Evolutionary conservation across 2,888 invertebrate species (phyloP), one percentile per base, ranked within the genome.

Genomic region (Cephus pygmeus): DNA sequence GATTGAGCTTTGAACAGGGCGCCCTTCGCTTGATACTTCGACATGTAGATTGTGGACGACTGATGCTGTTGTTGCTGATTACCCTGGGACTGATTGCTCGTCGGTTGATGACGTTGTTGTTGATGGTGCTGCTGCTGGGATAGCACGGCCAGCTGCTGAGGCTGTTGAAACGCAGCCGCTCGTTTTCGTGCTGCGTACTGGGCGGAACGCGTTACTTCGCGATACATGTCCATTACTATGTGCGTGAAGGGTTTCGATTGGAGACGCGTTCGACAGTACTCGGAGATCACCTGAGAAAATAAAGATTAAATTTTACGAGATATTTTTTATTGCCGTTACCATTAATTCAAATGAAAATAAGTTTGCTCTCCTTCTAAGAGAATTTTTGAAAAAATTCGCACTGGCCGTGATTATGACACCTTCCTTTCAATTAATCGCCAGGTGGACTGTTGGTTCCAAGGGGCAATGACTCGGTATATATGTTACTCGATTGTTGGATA

Each of bases 161-260:
- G 36, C 23, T 77, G 77, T 11, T 78, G 76, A 0, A 56, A 56
- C 6, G 6, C 1, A 0, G 76, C 81, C 9, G 87, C 86, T 34
- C 90, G 89, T 79, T 88, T 90, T n/a, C 91, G 84, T 4, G 88
- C 89, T 9, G 86, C 86, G 78, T 90, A 90, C 76, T 90, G 90
- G 4, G 90, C 84, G 1, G 90, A 90, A 73, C 88, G 86, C 31
- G 90, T 84, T 30, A 93, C 93, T 85, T 93, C 93, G 73, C 93
- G 92, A 83, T 94, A 93, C 87, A 94, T 91, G 86, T 94, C 94
- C 93, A 94, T 94, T 23, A 94, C 93, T 75, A 94, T 93, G 86
- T 94, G 94, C 0, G 94, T 93, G 86, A 94, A 94, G n/a, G 94
- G 94, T 80, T 93, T 92, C 73, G 92, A 92, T 82, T 93, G 93